Conservation (phyloP, 2,797 vertebrate genomes). For the Tiaroga cobitis region DNA sequence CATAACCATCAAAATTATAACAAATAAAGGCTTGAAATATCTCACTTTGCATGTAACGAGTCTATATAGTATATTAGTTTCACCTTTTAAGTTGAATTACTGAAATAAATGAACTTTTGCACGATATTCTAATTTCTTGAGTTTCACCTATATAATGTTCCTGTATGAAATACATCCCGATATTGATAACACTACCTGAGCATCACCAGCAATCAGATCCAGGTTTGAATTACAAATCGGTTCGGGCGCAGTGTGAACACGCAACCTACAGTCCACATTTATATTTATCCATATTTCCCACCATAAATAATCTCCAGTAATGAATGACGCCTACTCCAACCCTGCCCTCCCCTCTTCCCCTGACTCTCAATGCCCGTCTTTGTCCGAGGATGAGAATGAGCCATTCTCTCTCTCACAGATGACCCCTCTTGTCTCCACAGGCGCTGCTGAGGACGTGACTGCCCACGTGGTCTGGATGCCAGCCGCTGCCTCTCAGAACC, state of each 20-base stretch:
- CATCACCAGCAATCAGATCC: not conserved
- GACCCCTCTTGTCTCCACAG: slow-evolving; percentile 73
- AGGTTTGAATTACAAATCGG: not conserved
- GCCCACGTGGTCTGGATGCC: slow-evolving; percentile 65
- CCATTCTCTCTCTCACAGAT: slow-evolving; percentile 75
- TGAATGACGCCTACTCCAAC: slow-evolving; percentile 39
- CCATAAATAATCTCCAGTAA: not conserved
- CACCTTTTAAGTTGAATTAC: no score
- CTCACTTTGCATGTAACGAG: no score
- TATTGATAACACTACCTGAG: not conserved
- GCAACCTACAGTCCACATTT: not conserved
- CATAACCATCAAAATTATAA: no score
- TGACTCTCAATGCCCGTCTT: slow-evolving; percentile 71
- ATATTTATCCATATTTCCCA: slow-evolving; percentile 25
- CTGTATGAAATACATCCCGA: not conserved
- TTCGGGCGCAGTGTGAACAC: not conserved
- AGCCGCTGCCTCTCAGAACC: slow-evolving; percentile 46
- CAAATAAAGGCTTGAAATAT: no score
- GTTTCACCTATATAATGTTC: not conserved
- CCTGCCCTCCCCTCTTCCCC: slow-evolving; percentile 39
- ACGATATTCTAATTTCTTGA: no score
- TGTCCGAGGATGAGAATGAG: slow-evolving; percentile 72
- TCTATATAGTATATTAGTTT: no score
- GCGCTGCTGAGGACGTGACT: slow-evolving; percentile 67
- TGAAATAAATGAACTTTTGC: no score